Evolutionary conservation across 2,888 invertebrate genomes (phyloP), one percentile per base, ranked within the genome.

Genomic region (Hydropsyche betteni): DNA sequence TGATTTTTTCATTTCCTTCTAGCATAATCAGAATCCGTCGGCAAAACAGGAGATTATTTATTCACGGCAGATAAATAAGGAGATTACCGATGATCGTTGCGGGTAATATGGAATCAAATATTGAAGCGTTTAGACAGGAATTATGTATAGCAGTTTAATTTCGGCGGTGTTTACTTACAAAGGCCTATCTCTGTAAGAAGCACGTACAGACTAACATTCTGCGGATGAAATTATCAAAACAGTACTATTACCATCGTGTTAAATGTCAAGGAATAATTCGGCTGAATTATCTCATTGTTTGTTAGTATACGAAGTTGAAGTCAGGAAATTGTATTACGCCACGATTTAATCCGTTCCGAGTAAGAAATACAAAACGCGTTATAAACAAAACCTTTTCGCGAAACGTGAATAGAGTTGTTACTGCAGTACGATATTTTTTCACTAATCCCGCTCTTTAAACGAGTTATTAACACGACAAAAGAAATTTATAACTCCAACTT

Each of bases 241-340:
- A 58, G 58, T 24, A 58, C 16, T 16, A 58, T 58, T 58, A 58
- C 58, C 58, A 58, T 58, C 58, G 58, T 58, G 58, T 58, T 58
- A 58, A 58, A 58, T 58, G 58, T 58, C 58, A 58, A 58, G 58
- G 58, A 58, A 58, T 58, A 58, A 58, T 58, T 58, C 58, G 58
- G 58, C 4, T 58, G 58, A 58, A 58, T 58, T 58, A 58, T 58
- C 58, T 14, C 3, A 44, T 44, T 44, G 44, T 44, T 44, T 44
- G 44, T 44, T 24, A 16, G 53, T 12, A 8, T 24, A 24, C 16
- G 24, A 58, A 58, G 58, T 58, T 58, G 8, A 58, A 58, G 14
- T 14, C 58, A 24, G 44, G 58, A 58, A 58, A 58, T 58, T 58
- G 58, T 58, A 14, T 58, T 24, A 24, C 24, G 16, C 16, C 58